These are phyloP conservation scores for Syndactyla subalaris DNA, from an alignment of 2,797 vertebrate genomes.

Conservation along the genomic window DNA sequence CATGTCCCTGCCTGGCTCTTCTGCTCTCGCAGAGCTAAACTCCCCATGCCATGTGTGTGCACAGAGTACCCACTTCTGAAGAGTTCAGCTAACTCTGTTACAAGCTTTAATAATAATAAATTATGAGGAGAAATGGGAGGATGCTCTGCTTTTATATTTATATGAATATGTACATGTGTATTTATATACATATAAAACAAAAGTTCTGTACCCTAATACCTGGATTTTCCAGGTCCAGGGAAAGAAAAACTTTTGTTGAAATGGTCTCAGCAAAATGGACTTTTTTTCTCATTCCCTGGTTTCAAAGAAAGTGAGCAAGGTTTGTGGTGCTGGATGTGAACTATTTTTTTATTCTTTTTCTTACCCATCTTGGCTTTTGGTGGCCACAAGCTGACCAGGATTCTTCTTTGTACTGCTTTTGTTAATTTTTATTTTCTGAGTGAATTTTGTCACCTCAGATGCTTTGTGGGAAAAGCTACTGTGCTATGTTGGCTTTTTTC, in stretches of 20 bases:
- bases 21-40: neutral
- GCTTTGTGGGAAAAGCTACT: neutral
- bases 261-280: neutral
- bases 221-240: conserved; percentile 23
- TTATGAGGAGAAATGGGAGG: neutral
- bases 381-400: neutral
- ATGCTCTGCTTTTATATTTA: conserved; percentile 58
- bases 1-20: neutral
- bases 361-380: conserved; percentile 10
- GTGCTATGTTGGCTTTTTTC: neutral
- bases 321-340: conserved; percentile 26
- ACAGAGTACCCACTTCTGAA: neutral
- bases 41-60: neutral
- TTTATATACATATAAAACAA: conserved; percentile 57
- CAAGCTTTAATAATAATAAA: conserved; percentile 46
- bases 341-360: conserved; percentile 61
- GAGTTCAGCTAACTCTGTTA: conserved; percentile 19
- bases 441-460: conserved; percentile 12
- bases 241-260: conserved; percentile 34
- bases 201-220: conserved; percentile 11
- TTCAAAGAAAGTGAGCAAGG: conserved; percentile 18
- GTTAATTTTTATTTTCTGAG: conserved; percentile 24
- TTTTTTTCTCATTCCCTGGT: conserved; percentile 10
- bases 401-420: conserved; percentile 39
- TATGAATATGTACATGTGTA: conserved; percentile 58